These are phyloP conservation scores for Anastrepha ludens DNA, from an alignment of 1,140 invertebrate genomes.

Conservation along the genomic window DNA sequence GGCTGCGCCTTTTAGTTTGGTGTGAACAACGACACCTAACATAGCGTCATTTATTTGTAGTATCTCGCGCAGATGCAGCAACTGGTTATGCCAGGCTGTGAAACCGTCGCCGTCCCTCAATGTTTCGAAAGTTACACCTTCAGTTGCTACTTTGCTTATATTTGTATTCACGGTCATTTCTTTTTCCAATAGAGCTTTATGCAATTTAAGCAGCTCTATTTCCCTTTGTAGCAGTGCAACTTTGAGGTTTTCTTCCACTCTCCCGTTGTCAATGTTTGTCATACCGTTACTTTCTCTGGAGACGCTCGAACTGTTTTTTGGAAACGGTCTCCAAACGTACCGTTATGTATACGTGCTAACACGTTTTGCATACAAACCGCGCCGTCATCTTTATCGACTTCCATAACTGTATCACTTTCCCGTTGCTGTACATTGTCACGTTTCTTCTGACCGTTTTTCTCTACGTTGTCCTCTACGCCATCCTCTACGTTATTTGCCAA, in stretches of 20 bases:
- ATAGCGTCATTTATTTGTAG: neutral
- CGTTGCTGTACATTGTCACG: no score
- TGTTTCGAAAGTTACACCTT: neutral
- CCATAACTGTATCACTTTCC: no score
- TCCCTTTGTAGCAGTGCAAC: neutral
- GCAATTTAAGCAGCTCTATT: neutral
- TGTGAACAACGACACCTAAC: neutral
- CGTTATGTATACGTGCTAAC: no score
- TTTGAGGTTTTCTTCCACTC: slow-evolving; percentile 51
- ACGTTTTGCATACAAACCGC: no score
- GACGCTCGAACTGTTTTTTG: no score
- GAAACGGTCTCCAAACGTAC: no score
- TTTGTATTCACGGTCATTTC: neutral
- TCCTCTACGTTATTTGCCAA: no score
- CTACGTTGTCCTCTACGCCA: no score
- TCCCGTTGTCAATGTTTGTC: no score
- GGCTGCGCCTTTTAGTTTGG: neutral
- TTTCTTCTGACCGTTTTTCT: no score
- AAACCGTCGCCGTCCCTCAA: neutral
- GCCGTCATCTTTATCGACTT: no score
- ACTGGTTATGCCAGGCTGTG: neutral
- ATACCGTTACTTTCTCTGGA: no score
- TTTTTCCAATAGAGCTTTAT: neutral
- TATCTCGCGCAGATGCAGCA: neutral
- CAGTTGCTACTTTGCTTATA: neutral